These are phyloP conservation scores for Diachasma alloeum DNA, from an alignment of 1,140 invertebrate species.

Conservation along the genomic window DNA sequence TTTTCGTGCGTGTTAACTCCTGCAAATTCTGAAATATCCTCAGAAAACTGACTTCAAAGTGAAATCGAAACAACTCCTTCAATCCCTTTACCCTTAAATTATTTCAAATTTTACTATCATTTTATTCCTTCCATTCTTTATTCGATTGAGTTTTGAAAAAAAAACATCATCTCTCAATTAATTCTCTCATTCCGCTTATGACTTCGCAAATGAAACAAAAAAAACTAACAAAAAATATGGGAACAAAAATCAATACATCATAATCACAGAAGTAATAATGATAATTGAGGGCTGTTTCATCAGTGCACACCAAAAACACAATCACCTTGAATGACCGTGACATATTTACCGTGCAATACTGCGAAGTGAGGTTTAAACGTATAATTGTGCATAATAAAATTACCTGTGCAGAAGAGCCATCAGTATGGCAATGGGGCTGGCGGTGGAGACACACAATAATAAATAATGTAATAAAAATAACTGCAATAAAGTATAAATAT, in stretches of 20 bases:
- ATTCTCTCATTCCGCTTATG: not conserved
- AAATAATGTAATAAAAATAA: constrained; percentile 64
- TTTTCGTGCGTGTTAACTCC: too few species aligned
- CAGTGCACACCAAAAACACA: constrained; percentile 14
- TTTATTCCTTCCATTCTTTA: not conserved
- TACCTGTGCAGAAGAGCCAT: constrained; percentile 88
- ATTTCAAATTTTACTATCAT: not conserved
- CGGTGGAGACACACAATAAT: constrained; percentile 67
- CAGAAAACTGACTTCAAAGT: not conserved
- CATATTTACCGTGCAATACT: constrained; percentile 58
- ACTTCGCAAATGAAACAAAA: not conserved
- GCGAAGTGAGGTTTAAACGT: constrained; percentile 59
- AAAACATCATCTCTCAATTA: not conserved
- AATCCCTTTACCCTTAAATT: not conserved
- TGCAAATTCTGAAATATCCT: not conserved
- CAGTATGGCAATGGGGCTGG: constrained; percentile 86
- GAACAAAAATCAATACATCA: constrained; percentile 9
- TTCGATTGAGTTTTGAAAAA: not conserved
- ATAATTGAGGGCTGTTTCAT: constrained; percentile 6
- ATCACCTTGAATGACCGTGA: constrained; percentile 23
- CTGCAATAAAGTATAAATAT: constrained; percentile 59
- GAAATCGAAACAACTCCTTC: not conserved
- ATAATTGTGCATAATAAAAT: constrained; percentile 66
- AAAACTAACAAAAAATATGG: not conserved
- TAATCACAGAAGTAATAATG: not conserved